Evolutionary conservation across 2,113 vertebrate species (phyloP).

Genomic region (human): DNA sequence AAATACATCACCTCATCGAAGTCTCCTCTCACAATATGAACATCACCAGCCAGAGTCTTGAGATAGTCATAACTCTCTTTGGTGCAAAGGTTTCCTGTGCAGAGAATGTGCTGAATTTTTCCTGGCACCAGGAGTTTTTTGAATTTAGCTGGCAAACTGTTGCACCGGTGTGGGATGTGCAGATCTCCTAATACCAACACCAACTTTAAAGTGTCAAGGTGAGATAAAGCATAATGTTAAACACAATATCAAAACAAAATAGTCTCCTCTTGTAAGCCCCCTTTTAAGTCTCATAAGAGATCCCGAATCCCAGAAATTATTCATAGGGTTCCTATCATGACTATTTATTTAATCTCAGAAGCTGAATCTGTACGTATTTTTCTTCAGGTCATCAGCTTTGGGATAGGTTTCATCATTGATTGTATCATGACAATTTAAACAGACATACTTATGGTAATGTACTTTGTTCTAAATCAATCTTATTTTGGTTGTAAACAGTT

Average conservation of each 20-base stretch:
- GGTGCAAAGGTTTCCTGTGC: conserved; percentile 98
- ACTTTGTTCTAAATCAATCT: conserved; percentile 39
- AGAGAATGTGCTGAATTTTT: conserved; percentile 99
- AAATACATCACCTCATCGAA: conserved; percentile 93
- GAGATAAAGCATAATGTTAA: conserved; percentile 58
- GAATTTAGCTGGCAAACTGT: conserved; percentile 98
- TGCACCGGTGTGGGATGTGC: conserved; percentile 98
- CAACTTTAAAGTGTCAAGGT: conserved; percentile 86
- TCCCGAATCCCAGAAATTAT: conserved; percentile 21
- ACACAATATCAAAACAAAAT: conserved; percentile 25
- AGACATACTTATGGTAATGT: background rate
- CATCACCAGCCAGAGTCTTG: conserved; percentile 98
- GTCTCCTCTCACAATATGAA: conserved; percentile 98
- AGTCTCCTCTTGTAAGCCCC: background rate
- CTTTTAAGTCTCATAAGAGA: conserved; percentile 20
- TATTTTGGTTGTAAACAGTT: background rate
- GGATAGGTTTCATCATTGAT: too few relatives aligned
- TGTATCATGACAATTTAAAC: background rate
- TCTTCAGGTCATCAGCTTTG: too few relatives aligned
- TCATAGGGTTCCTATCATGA: background rate
- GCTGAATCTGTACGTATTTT: too few relatives aligned
- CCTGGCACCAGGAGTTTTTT: conserved; percentile 98
- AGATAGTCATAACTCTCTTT: conserved; percentile 99
- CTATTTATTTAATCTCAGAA: background rate
- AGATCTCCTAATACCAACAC: conserved; percentile 99